A percentile compares a stretch with the other conserved stretches of the same genome.
These are phyloP conservation scores for Drosophila obscura DNA, from an alignment of 1,140 invertebrate genomes.

Conservation along the genomic window DNA sequence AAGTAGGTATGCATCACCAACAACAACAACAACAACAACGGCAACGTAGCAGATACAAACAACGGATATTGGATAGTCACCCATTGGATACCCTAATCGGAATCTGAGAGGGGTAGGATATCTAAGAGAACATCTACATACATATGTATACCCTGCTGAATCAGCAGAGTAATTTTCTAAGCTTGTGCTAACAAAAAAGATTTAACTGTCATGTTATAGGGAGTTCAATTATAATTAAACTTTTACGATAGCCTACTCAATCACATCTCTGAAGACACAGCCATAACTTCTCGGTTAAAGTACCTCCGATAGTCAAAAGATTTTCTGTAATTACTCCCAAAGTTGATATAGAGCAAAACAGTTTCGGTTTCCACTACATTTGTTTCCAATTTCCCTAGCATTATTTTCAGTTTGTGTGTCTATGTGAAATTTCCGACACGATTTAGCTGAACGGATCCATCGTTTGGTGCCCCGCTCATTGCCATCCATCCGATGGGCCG, in stretches of 20 bases:
- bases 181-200: too few species aligned
- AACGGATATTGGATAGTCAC: constrained; percentile 10
- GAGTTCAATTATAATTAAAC: too few species aligned
- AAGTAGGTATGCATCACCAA: constrained; percentile 79
- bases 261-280: too few species aligned
- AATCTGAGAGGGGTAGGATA: neutral
- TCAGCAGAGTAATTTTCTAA: too few species aligned
- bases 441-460: constrained; percentile 49
- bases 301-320: too few species aligned
- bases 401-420: constrained; percentile 15
- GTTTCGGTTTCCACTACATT: constrained; percentile 16
- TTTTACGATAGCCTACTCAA: too few species aligned
- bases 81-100: constrained; percentile 2
- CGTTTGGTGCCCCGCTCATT: constrained; percentile 25
- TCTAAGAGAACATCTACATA: too few species aligned
- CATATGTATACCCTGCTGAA: too few species aligned
- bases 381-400: constrained; percentile 3
- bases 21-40: constrained; percentile 32
- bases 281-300: too few species aligned
- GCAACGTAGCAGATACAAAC: neutral
- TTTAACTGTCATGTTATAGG: too few species aligned
- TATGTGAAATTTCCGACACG: constrained; percentile 77
- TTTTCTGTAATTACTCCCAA: neutral
- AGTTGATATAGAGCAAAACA: constrained; percentile 15
- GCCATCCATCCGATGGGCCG: constrained; percentile 9